Evolutionary conservation across 1,140 invertebrate genomes (phyloP), one percentile per base, ranked within the genome.

Genomic region (Drosophila serrata): DNA sequence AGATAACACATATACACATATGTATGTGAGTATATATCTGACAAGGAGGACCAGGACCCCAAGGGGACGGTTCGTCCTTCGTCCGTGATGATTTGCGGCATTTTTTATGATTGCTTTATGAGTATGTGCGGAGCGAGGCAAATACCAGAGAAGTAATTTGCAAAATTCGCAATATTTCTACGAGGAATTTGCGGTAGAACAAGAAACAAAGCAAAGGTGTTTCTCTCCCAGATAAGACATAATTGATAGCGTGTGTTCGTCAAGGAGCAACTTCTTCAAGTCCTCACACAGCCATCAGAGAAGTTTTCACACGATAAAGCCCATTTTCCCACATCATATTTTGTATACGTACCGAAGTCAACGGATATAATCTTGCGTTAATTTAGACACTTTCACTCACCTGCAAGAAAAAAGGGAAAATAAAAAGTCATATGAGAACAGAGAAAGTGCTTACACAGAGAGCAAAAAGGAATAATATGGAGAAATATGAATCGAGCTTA

Each of bases 321-420:
- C 39, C 45, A 75, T 39, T 75, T 63, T 29, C 29, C 17, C 49
- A 35, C 24, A 64, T 29, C 40, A 69, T 78, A 70, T 88, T 77
- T 77, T 68, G 65, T 65, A 77, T 87, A 88, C 84, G 68, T 82
- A 87, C 84, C 84, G 53, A 64, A 35, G 63, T 42, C 51, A 60
- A 62, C 17, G 46, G 35, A 29, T 33, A 56, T 61, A 48, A 58
- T 60, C 72, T 75, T 72, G 29, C 35, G 40, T 55, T 69, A 69
- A 73, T 58, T 72, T 72, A 40, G 35, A 40, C 68, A 72, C 68
- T 72, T 69, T 75, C 33, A 88, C 84, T 88, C 65, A 88, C 84
- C 84, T 88, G 80, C 39, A 85, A 80, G 45, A 72, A 58, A 35
- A 72, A 58, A 35, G 17, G 19, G 48, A 67, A 56, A 19, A 33